Base-by-base conservation (phyloP, 1,140 invertebrate species). In the Lordiphosa mommai region DNA sequence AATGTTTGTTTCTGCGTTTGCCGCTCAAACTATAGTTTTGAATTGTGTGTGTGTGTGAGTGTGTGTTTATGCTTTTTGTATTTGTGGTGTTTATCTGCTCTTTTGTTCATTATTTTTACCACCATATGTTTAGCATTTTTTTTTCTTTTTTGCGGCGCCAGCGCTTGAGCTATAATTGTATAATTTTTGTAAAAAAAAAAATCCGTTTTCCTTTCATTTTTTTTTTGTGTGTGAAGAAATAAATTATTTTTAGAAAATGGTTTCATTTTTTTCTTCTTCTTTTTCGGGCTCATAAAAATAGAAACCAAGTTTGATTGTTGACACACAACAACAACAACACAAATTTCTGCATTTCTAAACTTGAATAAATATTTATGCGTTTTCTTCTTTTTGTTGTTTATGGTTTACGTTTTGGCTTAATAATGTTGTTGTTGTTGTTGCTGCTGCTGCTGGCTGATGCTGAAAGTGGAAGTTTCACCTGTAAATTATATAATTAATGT, bases 211-310 rank as follows among this genome's bases (percentile, higher is more conserved):
- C 61, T 65, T 69, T 69, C 66, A 61, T 55, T 69, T 60, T 44
- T 55, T 38, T n/a, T 65, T 9, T 13, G 14, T 20, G 20, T 47
- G 14, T 52, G 41, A 20, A 43, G 44, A 14, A 70, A 70, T 71
- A 76, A 80, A 82, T 67, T 76, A 80, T 80, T 82, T 74, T 71
- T 71, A 80, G 66, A 68, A 84, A 80, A 76, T 67, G 61, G 76
- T 82, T 72, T 82, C 77, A 71, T 71, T 80, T 80, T 58, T 40
- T 61, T 34, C 37, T 38, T 17, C 12, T 6, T 13, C 27, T 51
- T 40, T 23, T 23, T 23, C 20, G 20, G 20, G 4, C 46, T 43
- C 44, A 51, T 55, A 55, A 47, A 66, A 67, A 61, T 67, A 63
- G 48, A 63, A 71, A 67, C 58, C 56, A 44, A 46, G 43, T 23